Evolutionary conservation across 2,888 invertebrate species (phyloP), one percentile per base, ranked within the genome.

Genomic region (Keiferia lycopersicella): DNA sequence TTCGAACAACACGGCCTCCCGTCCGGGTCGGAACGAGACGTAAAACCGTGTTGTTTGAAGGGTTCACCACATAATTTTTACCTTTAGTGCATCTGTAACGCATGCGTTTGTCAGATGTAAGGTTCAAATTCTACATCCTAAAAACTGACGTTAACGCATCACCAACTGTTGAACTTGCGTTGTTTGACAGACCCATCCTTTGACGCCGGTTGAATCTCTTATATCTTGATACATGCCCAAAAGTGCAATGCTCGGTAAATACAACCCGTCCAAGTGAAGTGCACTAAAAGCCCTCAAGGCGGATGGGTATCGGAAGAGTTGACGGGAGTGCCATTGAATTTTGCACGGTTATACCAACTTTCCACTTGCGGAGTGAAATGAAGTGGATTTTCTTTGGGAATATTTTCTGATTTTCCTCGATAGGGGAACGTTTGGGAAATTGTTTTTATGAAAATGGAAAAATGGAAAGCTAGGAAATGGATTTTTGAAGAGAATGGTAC

Each of bases 201-300:
- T n/a, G n/a, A n/a, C n/a, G n/a, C n/a, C n/a, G n/a, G n/a, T n/a
- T n/a, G n/a, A n/a, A n/a, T n/a, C 38, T 1, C 63, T 68, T 51
- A 20, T 67, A 18, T 34, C 71, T 76, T 74, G 0, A 57, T 72
- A 68, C 64, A 7, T 16, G 12, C 18, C 60, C n/a, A 69, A 72
- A n/a, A 81, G 80, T 78, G 80, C 81, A 81, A 78, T 68, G 78
- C 73, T 77, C 79, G 69, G 70, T 73, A 73, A 68, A 69, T 71
- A 72, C 69, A 75, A 68, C 71, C 71, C 74, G 71, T 62, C 75
- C 66, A 68, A 70, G 67, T 70, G 70, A 73, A 76, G 72, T 71
- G 73, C 71, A 73, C 73, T 71, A 65, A 73, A 67, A 65, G 66
- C 71, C 68, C 70, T 74, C 71, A 71, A 68, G 69, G 67, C 66